Evolutionary conservation across 2,888 invertebrate genomes (phyloP).

Genomic region (Beris chalybata): DNA sequence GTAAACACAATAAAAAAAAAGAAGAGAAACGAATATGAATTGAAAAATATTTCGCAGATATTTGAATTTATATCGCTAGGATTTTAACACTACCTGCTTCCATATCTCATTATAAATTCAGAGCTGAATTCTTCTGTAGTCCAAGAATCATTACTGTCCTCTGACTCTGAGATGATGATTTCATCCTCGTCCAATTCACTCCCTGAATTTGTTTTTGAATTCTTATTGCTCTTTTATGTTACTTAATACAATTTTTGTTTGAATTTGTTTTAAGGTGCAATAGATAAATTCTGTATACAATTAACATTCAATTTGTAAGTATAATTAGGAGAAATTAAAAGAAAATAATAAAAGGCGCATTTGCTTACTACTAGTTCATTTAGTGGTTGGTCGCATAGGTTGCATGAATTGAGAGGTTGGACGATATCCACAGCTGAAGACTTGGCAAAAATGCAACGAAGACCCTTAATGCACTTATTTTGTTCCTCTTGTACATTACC

Average conservation of each 20-base stretch:
- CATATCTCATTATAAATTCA: slow-evolving; percentile 76
- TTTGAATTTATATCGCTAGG: not conserved
- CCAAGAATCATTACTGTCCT: slow-evolving; percentile 83
- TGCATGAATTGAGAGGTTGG: too few relatives aligned
- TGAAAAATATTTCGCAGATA: slow-evolving; percentile 30
- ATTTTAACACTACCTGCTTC: slow-evolving; percentile 59
- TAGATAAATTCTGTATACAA: slow-evolving; percentile 12
- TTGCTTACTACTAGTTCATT: too few relatives aligned
- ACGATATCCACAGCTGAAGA: too few relatives aligned
- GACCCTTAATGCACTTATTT: too few relatives aligned
- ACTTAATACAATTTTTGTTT: slow-evolving; percentile 62
- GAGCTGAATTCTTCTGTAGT: slow-evolving; percentile 78
- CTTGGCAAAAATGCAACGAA: too few relatives aligned
- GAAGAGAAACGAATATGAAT: slow-evolving; percentile 42
- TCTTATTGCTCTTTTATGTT: slow-evolving; percentile 18
- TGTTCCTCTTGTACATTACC: too few relatives aligned
- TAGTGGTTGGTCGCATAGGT: too few relatives aligned
- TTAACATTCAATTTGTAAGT: slow-evolving; percentile 11
- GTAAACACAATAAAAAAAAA: slow-evolving; percentile 27
- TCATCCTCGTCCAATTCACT: slow-evolving; percentile 74
- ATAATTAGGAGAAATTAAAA: slow-evolving; percentile 10
- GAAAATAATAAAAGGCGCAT: not conserved
- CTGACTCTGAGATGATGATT: slow-evolving; percentile 69
- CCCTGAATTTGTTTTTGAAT: slow-evolving; percentile 55
- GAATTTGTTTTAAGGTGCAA: slow-evolving; percentile 16